These are phyloP conservation scores for Scomber scombrus DNA, from an alignment of 2,113 vertebrate species.

Conservation along the genomic window DNA sequence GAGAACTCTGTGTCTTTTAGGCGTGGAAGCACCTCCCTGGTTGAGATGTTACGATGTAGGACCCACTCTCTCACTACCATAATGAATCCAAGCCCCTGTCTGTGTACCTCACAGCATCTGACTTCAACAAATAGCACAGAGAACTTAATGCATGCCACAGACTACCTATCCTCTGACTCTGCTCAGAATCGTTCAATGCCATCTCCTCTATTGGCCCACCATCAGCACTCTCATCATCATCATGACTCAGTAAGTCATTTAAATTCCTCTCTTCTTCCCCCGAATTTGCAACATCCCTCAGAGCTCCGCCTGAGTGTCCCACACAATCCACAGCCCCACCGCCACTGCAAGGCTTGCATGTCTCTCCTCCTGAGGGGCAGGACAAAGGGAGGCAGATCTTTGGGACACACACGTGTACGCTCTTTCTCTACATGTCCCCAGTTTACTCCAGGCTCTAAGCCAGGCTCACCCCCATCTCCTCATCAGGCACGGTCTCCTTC, in stretches of 20 bases:
- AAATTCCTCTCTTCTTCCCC: conserved; percentile 45
- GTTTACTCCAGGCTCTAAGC: conserved; percentile 22
- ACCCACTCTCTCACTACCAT: conserved; percentile 41
- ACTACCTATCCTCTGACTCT: conserved; percentile 18
- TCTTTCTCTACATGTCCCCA: conserved; percentile 19
- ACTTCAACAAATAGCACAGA: conserved; percentile 25
- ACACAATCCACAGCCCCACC: conserved; percentile 14
- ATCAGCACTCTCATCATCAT: background rate
- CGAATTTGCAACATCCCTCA: conserved; percentile 57
- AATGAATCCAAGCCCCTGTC: conserved; percentile 21
- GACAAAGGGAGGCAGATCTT: conserved; percentile 48
- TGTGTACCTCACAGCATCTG: conserved; percentile 31
- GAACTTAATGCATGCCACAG: conserved; percentile 9
- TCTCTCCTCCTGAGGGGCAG: conserved; percentile 44
- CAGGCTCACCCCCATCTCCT: conserved; percentile 31
- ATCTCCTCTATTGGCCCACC: conserved; percentile 26
- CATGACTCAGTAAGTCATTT: conserved; percentile 64
- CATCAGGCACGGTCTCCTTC: conserved; percentile 25
- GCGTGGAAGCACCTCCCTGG: conserved; percentile 66
- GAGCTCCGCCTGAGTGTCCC: conserved; percentile 16
- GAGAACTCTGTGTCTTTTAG: conserved; percentile 60
- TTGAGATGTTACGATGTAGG: conserved; percentile 69
- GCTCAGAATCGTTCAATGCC: conserved; percentile 38
- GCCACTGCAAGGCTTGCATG: conserved; percentile 54
- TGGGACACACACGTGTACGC: conserved; percentile 21